Evolutionary conservation across 92 coral and sea anemone species (phyloP), one percentile per base, ranked within the genome.

Genomic region (Phenganax marumi): DNA sequence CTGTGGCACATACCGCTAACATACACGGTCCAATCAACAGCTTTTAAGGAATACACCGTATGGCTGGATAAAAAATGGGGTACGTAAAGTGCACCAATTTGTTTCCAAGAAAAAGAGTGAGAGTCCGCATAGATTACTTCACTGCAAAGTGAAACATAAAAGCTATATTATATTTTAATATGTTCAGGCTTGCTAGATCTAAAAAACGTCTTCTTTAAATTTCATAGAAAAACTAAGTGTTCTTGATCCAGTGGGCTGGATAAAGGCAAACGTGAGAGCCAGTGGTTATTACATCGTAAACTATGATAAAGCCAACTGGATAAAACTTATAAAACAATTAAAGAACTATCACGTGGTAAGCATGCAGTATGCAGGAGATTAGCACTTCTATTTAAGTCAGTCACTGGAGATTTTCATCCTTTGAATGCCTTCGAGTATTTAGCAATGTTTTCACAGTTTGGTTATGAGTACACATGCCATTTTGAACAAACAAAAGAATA

Each of bases 241-340:
- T 62, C 73, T 78, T 16, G 83, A 78, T 63, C 83, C 82, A 48
- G 46, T 71, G 8, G 76, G 85, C 10, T 90, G 93, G 93, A 85
- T 90, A 1, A 87, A 87, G 68, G 88, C 88, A 43, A 90, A 90
- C 58, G 68, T 77, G 33, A 81, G 89, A 65, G 81, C 89, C 7
- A 87, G 84, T 17, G 91, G 93, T 10, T 90, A 75, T 70, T 87
- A 87, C 54, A 85, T 87, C 64, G 93, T 87, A 3, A 87, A 90
- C 76, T 90, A 90, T 58, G 86, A 87, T 39, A 84, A 81, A 58
- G 85, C 79, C 14, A 90, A 85, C 86, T 90, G 93, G 93, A 81
- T 75, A 55, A 81, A 83, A 56, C 86, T 90, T 12, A 72, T 89
- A 46, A 54, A 55, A n/a, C 93, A 90, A 80, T 80, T 90, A 46